These are phyloP conservation scores for Ptilorrhoa leucosticta DNA, from an alignment of 2,113 vertebrate species.

Conservation along the genomic window DNA sequence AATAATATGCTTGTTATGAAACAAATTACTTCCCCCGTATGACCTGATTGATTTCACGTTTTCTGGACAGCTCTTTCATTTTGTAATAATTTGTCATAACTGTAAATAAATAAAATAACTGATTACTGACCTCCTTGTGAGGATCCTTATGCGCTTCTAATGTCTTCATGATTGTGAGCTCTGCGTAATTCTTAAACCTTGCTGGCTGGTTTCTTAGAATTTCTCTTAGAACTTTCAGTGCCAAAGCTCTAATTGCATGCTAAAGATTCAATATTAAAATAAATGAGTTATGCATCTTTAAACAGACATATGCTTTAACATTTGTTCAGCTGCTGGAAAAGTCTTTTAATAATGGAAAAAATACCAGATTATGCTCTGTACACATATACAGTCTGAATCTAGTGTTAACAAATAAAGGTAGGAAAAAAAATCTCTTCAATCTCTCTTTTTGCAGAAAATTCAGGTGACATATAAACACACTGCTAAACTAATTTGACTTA, in stretches of 20 bases:
- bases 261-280: constrained; percentile 61
- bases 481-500: background rate
- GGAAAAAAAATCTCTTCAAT: background rate
- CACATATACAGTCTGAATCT: background rate
- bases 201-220: constrained; percentile 92
- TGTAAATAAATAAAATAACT: background rate
- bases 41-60: background rate
- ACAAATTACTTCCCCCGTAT: background rate
- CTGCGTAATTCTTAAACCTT: constrained; percentile 96
- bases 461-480: background rate
- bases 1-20: background rate
- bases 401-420: background rate
- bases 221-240: constrained; percentile 90
- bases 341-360: background rate
- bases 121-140: constrained; percentile 87
- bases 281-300: background rate
- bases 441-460: background rate
- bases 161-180: constrained; percentile 96
- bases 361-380: background rate
- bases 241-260: constrained; percentile 92
- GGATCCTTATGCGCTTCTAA: constrained; percentile 94
- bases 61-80: background rate
- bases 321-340: background rate
- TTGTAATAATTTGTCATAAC: background rate
- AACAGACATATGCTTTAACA: background rate